Percentiles rank a stretch among this genome's conserved stretches.
Conservation (phyloP, 2,888 invertebrate species). For the Arctia plantaginis region DNA sequence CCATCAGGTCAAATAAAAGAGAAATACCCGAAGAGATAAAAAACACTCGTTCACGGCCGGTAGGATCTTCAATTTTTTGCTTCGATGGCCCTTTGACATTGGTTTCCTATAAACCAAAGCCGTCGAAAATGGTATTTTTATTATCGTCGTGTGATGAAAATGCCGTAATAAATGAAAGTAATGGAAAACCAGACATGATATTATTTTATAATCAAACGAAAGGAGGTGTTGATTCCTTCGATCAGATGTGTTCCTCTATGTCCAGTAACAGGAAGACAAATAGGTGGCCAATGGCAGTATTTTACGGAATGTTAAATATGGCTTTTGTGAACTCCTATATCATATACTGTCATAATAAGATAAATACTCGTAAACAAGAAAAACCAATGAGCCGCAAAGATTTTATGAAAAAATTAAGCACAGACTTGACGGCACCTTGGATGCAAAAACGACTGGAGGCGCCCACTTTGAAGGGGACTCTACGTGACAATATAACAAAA, state of each 20-base stretch:
- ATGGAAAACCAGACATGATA: slow-evolving; percentile 42
- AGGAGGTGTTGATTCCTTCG: slow-evolving; percentile 22
- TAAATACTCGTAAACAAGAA: no score
- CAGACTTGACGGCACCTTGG: not conserved
- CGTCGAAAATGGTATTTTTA: slow-evolving; percentile 41
- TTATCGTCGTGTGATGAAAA: slow-evolving; percentile 28
- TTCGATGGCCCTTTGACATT: slow-evolving; percentile 52
- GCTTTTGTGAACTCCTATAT: slow-evolving; percentile 2
- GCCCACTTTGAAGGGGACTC: no score
- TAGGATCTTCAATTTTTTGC: slow-evolving; percentile 53
- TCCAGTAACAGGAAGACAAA: not conserved
- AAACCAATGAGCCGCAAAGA: not conserved
- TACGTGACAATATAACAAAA: no score
- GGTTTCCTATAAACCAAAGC: slow-evolving; percentile 54
- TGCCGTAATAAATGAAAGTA: not conserved
- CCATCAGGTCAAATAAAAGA: slow-evolving; percentile 23
- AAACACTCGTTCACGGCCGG: slow-evolving; percentile 38
- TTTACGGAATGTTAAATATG: not conserved
- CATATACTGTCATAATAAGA: slow-evolving; percentile 6
- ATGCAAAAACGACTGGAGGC: slow-evolving; percentile 1
- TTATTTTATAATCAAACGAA: slow-evolving; percentile 48
- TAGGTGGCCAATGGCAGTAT: slow-evolving; percentile 1
- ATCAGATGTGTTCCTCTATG: slow-evolving; percentile 1
- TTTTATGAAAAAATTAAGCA: slow-evolving; percentile 10
- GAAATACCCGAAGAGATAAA: slow-evolving; percentile 56